These are phyloP conservation scores for Metopolophium dirhodum DNA, from an alignment of 1,140 invertebrate genomes.

Conservation along the genomic window DNA sequence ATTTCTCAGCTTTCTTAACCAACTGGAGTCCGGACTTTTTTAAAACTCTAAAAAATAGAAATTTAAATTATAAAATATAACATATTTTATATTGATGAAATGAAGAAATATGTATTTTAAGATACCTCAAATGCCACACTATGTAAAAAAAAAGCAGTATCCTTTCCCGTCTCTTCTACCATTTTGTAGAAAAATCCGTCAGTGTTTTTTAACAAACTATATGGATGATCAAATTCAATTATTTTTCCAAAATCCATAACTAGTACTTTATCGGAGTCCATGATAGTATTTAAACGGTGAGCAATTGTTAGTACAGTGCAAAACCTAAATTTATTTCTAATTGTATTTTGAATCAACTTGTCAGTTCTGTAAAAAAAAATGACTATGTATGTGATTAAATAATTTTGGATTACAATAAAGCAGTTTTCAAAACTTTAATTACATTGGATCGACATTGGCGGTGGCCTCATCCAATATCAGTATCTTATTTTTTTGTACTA, in stretches of 20 bases:
- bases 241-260: conserved; percentile 71
- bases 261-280: conserved; percentile 71
- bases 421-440: conserved; percentile 62
- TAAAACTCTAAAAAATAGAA: not conserved
- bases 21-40: no score
- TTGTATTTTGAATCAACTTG: conserved; percentile 74
- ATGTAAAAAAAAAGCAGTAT: not conserved
- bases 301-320: conserved; percentile 69
- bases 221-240: conserved; percentile 70
- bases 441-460: conserved; percentile 76
- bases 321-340: conserved; percentile 72
- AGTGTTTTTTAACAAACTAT: conserved; percentile 65
- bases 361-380: conserved; percentile 68
- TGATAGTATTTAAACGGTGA: conserved; percentile 65
- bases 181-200: conserved; percentile 64
- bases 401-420: not conserved
- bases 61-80: no score
- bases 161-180: conserved; percentile 65
- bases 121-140: not conserved
- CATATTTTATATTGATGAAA: not conserved
- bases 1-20: no score
- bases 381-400: not conserved
- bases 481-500: conserved; percentile 78
- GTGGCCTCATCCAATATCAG: conserved; percentile 76
- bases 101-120: not conserved